Evolutionary conservation across 2,113 vertebrate genomes (phyloP).

Genomic region (Diphyllodes magnificus): DNA sequence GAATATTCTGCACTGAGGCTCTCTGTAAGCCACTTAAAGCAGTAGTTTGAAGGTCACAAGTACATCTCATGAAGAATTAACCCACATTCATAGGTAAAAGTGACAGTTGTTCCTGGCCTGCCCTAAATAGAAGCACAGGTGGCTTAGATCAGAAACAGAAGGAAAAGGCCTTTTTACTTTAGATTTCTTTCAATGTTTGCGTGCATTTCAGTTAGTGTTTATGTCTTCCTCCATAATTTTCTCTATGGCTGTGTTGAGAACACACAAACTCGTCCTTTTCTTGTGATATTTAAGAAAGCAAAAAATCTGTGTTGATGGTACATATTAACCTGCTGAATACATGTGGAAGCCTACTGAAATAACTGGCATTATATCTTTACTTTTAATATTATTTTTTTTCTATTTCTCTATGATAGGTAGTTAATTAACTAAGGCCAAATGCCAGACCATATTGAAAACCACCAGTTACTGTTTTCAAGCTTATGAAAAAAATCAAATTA

Average conservation of each 20-base stretch:
- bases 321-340: neutral
- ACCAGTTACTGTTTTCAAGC: neutral
- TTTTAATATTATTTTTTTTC: neutral
- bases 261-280: neutral
- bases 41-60: constrained; percentile 15
- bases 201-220: neutral
- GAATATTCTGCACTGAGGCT: neutral
- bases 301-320: neutral
- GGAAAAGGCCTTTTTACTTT: neutral
- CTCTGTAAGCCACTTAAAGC: neutral
- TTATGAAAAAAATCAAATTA: neutral
- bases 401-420: neutral
- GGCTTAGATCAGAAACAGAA: neutral
- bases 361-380: neutral
- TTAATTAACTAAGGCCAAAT: neutral
- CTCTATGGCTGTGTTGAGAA: neutral
- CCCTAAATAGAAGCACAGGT: neutral
- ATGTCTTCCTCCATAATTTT: neutral
- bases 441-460: neutral
- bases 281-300: neutral
- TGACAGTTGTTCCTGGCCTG: neutral
- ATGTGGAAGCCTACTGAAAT: neutral
- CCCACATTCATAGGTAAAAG: neutral
- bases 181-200: neutral
- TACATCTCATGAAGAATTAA: neutral